Conservation (phyloP, 35 echinoderm and acorn worm species). For the Apostichopus parvimensis region DNA sequence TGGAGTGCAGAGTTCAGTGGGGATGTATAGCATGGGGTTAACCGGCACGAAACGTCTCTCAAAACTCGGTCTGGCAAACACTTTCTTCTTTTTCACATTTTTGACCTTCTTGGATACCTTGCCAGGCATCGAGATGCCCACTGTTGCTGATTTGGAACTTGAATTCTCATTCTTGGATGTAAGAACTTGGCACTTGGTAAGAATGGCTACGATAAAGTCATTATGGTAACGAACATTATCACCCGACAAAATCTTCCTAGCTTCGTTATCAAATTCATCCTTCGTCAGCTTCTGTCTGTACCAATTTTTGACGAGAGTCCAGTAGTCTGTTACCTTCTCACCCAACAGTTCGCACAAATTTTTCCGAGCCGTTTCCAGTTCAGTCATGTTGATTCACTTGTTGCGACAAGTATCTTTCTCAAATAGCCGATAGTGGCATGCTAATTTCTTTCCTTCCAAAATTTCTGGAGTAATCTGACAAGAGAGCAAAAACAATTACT, state of each 20-base stretch:
- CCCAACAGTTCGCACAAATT: constrained; percentile 28
- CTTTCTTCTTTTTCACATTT: constrained; percentile 79
- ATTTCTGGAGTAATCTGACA: too few relatives aligned
- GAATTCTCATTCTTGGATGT: constrained; percentile 38
- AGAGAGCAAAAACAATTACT: too few relatives aligned
- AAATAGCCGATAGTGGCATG: too few relatives aligned
- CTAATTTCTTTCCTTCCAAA: too few relatives aligned
- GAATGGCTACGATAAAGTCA: constrained; percentile 87
- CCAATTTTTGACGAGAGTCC: constrained; percentile 57
- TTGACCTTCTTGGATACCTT: constrained; percentile 73
- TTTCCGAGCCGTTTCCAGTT: constrained; percentile 41
- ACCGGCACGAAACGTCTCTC: constrained; percentile 83
- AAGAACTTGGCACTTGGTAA: constrained; percentile 79
- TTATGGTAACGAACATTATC: constrained; percentile 83
- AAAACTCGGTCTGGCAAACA: constrained; percentile 67
- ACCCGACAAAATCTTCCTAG: constrained; percentile 63
- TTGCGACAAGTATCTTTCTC: too few relatives aligned
- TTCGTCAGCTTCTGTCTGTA: constrained; percentile 72
- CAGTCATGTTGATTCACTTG: constrained; percentile 19
- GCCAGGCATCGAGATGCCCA: constrained; percentile 37
- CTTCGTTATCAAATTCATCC: constrained; percentile 91
- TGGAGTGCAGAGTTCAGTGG: constrained; percentile 62
- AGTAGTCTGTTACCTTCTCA: constrained; percentile 43
- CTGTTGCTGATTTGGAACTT: constrained; percentile 40
- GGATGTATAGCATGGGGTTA: constrained; percentile 68